Evolutionary conservation across 30 jellyfish, hydroid and myxozoan genomes (phyloP), one percentile per base, ranked within the genome.

Genomic region (Aurelia sp.): DNA sequence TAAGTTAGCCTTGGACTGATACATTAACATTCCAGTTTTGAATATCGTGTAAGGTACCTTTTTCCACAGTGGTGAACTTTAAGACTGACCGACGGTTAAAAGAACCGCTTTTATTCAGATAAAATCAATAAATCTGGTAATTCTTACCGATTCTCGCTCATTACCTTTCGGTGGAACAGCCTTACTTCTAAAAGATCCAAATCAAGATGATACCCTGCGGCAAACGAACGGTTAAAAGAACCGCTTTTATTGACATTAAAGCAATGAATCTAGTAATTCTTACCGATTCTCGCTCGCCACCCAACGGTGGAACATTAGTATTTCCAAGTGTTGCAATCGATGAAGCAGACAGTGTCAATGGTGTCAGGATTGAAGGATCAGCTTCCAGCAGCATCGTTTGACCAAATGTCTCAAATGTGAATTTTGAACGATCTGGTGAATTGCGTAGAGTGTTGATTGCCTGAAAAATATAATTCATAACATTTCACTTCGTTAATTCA

Each of bases 321-420:
- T 52, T 86, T 13, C 94, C 94, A 48, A 85, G 88, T 2, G 94
- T 87, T 11, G 97, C 97, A 7, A 92, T 76, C 6, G 98, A 92
- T 5, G 94, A 92, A 0, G 97, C 94, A 4, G 98, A 92, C 59
- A 92, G 72, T 9, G 95, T 92, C 22, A 86, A 83, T 16, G 98
- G 97, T 33, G 98, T 92, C 33, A 86, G 60, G 38, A 92, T 72
- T 2, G 97, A 87, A 22, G 95, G 96, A 68, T 92, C 98, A 3
- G 98, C 98, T 80, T 92, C 98, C 5, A 92, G 66, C 57, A 87
- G 91, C 84, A 86, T 51, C 21, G 91, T 92, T 79, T 86, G 98
- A 2, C 98, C 98, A 67, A 92, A 92, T 40, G 98, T 81, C 80
- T 92, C 98, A 70, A 92, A 85, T n/a, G 94, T 86, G 76, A 92